These are phyloP conservation scores for Apotomis capreana DNA, from an alignment of 2,888 invertebrate species.

Conservation along the genomic window DNA sequence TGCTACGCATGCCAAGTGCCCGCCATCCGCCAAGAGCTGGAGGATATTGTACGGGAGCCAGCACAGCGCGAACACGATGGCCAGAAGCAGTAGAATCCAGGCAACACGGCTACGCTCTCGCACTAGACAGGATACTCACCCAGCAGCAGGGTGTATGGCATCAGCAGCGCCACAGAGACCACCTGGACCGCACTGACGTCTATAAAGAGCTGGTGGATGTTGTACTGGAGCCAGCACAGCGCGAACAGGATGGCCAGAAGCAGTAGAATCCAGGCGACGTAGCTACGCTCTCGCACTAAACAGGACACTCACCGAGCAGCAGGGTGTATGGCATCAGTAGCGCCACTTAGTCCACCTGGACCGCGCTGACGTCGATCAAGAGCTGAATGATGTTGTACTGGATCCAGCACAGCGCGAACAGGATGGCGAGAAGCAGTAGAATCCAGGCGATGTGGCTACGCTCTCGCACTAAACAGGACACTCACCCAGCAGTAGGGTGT, in stretches of 20 bases:
- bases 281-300: conserved; percentile 85
- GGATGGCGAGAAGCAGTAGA: conserved; percentile 87
- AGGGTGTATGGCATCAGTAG: conserved; percentile 85
- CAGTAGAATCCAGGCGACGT: conserved; percentile 89
- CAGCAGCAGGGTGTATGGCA: conserved; percentile 87
- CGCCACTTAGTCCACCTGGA: conserved; percentile 67
- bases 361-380: conserved; percentile 84
- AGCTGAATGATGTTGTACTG: conserved; percentile 89
- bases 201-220: conserved; percentile 85
- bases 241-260: conserved; percentile 89
- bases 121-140: conserved; percentile 71
- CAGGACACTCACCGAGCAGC: conserved; percentile 75
- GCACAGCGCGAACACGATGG: conserved; percentile 89
- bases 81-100: conserved; percentile 88
- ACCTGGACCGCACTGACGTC: conserved; percentile 82
- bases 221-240: conserved; percentile 91
- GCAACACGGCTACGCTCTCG: conserved; percentile 88
- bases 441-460: conserved; percentile 90
- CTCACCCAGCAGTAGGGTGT: conserved; percentile 85
- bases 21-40: conserved; percentile 73
- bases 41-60: conserved; percentile 91
- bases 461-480: conserved; percentile 77
- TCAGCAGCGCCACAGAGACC: conserved; percentile 68
- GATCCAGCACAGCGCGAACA: conserved; percentile 91
- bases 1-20: no score